These are phyloP conservation scores for Phenganax subtilis DNA, from an alignment of 92 coral and sea anemone species.

Conservation along the genomic window DNA sequence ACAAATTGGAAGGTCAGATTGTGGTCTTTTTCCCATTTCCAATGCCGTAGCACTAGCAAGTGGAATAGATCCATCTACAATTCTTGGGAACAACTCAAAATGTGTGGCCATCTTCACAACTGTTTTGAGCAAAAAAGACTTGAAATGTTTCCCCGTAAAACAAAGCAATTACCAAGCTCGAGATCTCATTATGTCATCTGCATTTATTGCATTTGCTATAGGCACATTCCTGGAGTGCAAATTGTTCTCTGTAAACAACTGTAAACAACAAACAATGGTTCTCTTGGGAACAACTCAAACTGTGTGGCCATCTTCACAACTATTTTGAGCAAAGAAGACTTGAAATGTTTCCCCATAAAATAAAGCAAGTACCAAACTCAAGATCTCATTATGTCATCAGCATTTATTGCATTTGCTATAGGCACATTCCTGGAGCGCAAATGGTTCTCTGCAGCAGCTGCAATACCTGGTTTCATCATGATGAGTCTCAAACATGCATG, in stretches of 20 bases:
- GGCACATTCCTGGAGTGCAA: not conserved
- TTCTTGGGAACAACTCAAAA: slow-evolving; percentile 14
- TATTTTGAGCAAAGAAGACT: slow-evolving; percentile 4
- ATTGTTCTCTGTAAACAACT: not conserved
- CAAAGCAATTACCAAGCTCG: not conserved
- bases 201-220: not conserved
- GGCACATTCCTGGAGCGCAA: slow-evolving; percentile 1
- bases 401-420: not conserved
- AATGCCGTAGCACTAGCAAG: slow-evolving; percentile 25
- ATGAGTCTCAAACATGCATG: not conserved
- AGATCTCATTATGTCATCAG: not conserved
- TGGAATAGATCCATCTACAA: slow-evolving; percentile 18
- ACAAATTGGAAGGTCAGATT: slow-evolving; percentile 20
- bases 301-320: not conserved
- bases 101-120: not conserved
- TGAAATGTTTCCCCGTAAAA: slow-evolving; percentile 20
- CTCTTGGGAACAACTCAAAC: slow-evolving; percentile 7
- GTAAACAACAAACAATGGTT: too few relatives aligned
- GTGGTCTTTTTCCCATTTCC: slow-evolving; percentile 21
- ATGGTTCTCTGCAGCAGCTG: slow-evolving; percentile 1
- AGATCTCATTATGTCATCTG: not conserved
- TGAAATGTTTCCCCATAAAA: slow-evolving; percentile 21
- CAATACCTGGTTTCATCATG: not conserved
- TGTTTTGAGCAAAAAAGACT: slow-evolving; percentile 6
- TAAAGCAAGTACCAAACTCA: not conserved